Base-by-base conservation (phyloP, 2,797 vertebrate genomes). In the Taeniopygia guttata region DNA sequence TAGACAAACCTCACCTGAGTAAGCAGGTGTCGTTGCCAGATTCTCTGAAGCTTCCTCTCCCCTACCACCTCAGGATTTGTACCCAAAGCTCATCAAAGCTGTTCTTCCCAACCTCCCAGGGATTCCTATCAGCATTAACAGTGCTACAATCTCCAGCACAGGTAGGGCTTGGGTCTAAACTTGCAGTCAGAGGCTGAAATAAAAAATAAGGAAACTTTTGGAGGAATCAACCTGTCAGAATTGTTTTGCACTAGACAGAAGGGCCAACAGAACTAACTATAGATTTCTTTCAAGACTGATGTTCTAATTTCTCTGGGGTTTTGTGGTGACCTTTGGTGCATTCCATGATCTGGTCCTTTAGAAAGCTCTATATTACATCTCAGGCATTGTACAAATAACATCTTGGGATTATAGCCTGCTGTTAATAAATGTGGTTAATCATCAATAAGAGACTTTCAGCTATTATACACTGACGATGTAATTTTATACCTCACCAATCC, bases 371-470 rank as follows among this genome's bases (percentile, higher is more conserved):
- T 56, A 85, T 82, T 90, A 76, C 89, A 59, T 92, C 88, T 90
- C 93, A 93, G 91, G 60, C 95, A 88, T 30, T 79, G 91, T 95
- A 94, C 95, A 96, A 96, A 96, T 96, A 96, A 96, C 87, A 76
- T 87, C 69, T 87, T 54, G 63, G 90, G 80, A 93, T 91, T 90
- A 88, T 79, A 84, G 94, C 58, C 81, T 82, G 83, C 86, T 66
- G 90, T 94, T 97, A 97, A 97, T 96, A 96, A 96, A 93, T 94
- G 94, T 87, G 95, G 94, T 96, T 97, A 97, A 97, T 96, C 96
- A 94, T 96, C 96, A 94, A 95, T 96, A 95, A 94, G 95, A 86
- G 88, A 93, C 52, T 91, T 92, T 91, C 89, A 88, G 94, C 90
- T 88, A 93, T 96, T 94, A 96, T 78, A 87, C 77, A 91, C 93